These are phyloP conservation scores for Sebastes miniatus DNA, from an alignment of 2,797 vertebrate genomes.

Conservation along the genomic window DNA sequence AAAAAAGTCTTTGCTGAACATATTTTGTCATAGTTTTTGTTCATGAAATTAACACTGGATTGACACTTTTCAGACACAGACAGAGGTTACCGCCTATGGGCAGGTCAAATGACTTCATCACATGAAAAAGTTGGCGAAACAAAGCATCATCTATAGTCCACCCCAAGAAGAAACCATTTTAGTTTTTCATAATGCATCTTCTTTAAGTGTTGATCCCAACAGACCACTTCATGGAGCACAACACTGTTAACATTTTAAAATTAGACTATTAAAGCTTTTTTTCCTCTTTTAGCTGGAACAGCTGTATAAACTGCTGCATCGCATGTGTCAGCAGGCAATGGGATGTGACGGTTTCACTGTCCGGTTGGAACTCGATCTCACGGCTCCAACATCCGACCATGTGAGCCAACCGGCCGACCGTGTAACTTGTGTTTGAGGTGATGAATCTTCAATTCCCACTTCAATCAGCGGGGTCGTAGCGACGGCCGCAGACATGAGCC, in stretches of 20 bases:
- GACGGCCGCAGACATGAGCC: slow-evolving; percentile 31
- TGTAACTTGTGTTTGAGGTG: slow-evolving; percentile 45
- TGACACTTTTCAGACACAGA: too few species aligned
- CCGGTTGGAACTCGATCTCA: neutral
- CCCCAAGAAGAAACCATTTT: neutral
- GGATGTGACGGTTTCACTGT: slow-evolving; percentile 3
- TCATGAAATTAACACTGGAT: too few species aligned
- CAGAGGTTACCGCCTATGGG: too few species aligned
- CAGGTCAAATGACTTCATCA: neutral
- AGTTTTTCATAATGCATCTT: neutral
- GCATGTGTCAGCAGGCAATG: slow-evolving; percentile 11
- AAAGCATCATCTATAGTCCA: neutral
- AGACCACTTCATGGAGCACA: neutral
- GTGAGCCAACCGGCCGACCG: slow-evolving; percentile 1
- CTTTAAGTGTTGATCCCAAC: neutral
- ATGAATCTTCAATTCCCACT: slow-evolving; percentile 56
- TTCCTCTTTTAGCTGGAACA: neutral
- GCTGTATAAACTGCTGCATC: neutral
- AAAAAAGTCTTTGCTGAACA: too few species aligned
- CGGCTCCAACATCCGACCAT: slow-evolving; percentile 1
- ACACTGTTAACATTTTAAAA: neutral
- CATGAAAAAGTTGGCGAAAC: neutral
- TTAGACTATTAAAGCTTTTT: neutral
- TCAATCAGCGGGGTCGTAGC: slow-evolving; percentile 48
- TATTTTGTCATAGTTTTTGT: too few species aligned